These are phyloP conservation scores for Myripristis murdjan DNA, from an alignment of 2,797 vertebrate species.

Conservation along the genomic window DNA sequence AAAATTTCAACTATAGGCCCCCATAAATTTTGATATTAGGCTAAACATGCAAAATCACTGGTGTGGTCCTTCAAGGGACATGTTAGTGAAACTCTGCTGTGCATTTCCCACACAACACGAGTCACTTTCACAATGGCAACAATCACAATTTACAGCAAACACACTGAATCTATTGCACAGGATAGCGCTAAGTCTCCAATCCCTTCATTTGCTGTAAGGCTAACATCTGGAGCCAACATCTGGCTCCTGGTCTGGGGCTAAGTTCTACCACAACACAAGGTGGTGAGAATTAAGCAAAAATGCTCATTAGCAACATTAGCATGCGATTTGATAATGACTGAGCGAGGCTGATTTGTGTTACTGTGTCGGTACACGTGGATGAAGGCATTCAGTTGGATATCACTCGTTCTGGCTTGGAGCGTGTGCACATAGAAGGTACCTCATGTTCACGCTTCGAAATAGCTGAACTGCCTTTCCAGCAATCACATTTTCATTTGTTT, in stretches of 20 bases:
- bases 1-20: no score
- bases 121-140: background rate
- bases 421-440: no score
- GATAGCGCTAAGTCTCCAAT: background rate
- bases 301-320: background rate
- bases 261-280: background rate
- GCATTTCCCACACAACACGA: background rate
- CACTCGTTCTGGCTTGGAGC: no score
- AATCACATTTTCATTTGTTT: no score
- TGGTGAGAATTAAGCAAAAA: slow-evolving; percentile 4
- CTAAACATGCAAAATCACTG: no score
- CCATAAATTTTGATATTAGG: no score
- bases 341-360: background rate
- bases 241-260: background rate
- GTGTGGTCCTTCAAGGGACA: no score
- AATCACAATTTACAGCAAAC: background rate
- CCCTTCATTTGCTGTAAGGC: slow-evolving; percentile 8
- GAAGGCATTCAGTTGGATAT: no score
- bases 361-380: no score
- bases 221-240: slow-evolving; percentile 16
- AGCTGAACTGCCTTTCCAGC: no score
- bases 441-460: no score
- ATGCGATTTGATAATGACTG: background rate
- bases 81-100: background rate
- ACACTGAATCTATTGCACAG: background rate